Conservation (phyloP, 2,888 invertebrate species). For the Drosophila histrio region DNA sequence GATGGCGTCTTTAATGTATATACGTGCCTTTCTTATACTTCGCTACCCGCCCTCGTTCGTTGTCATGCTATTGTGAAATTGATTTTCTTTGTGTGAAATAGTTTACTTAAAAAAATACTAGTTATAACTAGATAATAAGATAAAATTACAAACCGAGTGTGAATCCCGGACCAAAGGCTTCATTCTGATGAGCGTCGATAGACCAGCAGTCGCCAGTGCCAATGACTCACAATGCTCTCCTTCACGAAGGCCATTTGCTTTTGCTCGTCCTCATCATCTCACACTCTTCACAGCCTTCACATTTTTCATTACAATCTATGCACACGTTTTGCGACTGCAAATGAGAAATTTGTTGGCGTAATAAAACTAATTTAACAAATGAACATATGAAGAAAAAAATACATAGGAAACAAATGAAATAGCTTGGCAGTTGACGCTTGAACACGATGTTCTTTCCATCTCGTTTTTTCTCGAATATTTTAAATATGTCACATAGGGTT, state of each 20-base stretch:
- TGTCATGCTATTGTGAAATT: constrained; percentile 32
- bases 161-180: constrained; percentile 67
- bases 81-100: constrained; percentile 33
- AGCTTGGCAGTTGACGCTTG: constrained; percentile 36
- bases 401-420: constrained; percentile 33
- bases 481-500: constrained; percentile 35
- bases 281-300: constrained; percentile 74
- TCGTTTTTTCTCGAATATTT: constrained; percentile 27
- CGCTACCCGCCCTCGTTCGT: constrained; percentile 11
- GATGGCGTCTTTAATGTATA: constrained; percentile 50
- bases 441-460: constrained; percentile 19
- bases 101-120: constrained; percentile 23
- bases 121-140: constrained; percentile 45
- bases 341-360: constrained; percentile 84
- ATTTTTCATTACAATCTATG: constrained; percentile 73
- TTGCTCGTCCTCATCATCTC: constrained; percentile 54
- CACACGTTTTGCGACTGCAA: constrained; percentile 82
- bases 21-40: constrained; percentile 28
- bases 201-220: constrained; percentile 60
- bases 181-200: constrained; percentile 55
- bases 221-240: constrained; percentile 62
- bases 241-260: constrained; percentile 67
- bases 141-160: constrained; percentile 77
- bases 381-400: constrained; percentile 41
- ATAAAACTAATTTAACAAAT: constrained; percentile 79